phyloP scores from a whole-genome alignment of 2,888 invertebrate genomes.

The Nebria salina region DNA sequence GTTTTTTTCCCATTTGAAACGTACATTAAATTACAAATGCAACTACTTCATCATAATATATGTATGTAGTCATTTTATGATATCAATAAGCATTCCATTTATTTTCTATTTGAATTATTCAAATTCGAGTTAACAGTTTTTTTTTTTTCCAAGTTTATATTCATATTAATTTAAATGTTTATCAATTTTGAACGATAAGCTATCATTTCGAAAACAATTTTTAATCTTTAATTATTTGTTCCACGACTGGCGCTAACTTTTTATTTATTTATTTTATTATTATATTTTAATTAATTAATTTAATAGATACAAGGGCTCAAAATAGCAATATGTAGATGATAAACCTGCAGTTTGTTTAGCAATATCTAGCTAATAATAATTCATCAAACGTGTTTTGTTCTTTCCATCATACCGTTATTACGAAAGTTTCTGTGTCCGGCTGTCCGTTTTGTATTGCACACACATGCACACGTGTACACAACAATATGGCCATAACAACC shows the following conservation, averaged over 20 bases:
- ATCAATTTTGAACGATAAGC: not conserved
- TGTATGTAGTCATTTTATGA: not conserved
- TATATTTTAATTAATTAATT: too few relatives aligned
- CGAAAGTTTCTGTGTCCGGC: not conserved
- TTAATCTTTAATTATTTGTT: not conserved
- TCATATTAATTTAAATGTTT: not conserved
- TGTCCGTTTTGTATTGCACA: not conserved
- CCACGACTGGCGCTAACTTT: not conserved
- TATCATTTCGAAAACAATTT: not conserved
- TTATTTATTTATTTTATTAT: not conserved
- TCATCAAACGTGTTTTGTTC: constrained; percentile 9
- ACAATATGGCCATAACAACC: not conserved
- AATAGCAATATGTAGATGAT: too few relatives aligned
- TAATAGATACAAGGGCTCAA: too few relatives aligned
- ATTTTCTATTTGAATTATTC: too few relatives aligned
- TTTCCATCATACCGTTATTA: constrained; percentile 5
- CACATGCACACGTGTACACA: not conserved
- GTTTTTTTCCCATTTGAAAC: not conserved
- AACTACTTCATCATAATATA: not conserved
- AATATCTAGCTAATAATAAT: not conserved
- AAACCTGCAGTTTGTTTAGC: not conserved
- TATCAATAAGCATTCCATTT: not conserved
- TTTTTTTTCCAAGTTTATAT: not conserved
- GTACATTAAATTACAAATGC: not conserved
- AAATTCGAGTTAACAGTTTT: not conserved